phyloP scores from a whole-genome alignment of 2,113 vertebrate genomes.

The Rattus rattus region DNA sequence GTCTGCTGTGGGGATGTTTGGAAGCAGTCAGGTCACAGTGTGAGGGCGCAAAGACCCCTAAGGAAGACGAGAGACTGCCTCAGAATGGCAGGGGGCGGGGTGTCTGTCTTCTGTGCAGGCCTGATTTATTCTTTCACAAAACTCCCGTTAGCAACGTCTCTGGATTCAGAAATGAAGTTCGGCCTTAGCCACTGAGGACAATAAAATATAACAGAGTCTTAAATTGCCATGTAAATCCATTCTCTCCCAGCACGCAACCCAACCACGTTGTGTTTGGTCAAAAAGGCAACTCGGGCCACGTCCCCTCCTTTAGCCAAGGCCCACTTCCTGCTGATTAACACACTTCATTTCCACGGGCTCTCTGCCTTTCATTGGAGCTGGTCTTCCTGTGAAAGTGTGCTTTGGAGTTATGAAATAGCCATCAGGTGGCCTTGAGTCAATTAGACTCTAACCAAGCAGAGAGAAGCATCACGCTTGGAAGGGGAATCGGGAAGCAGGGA shows the following conservation, averaged over 20 bases:
- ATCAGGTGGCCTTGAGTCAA: conserved; percentile 80
- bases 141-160: not conserved
- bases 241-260: not conserved
- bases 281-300: not conserved
- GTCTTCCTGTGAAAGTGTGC: conserved; percentile 78
- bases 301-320: not conserved
- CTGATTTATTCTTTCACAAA: not conserved
- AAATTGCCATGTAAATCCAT: not conserved
- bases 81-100: not conserved
- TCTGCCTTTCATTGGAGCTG: conserved; percentile 68
- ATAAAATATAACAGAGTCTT: not conserved
- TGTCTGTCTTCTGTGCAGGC: not conserved
- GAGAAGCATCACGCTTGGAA: conserved; percentile 74
- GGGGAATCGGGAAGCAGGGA: not conserved
- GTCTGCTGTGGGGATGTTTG: not conserved
- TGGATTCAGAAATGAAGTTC: conserved; percentile 23
- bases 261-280: conserved; percentile 48
- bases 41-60: not conserved
- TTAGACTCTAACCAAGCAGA: conserved; percentile 80
- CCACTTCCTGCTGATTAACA: conserved; percentile 77
- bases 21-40: not conserved
- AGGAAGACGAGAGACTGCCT: not conserved
- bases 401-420: conserved; percentile 79
- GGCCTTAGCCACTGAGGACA: not conserved
- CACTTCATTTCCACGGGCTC: conserved; percentile 79